Conservation (phyloP, 1,140 invertebrate species). For the Pectinophora gossypiella region DNA sequence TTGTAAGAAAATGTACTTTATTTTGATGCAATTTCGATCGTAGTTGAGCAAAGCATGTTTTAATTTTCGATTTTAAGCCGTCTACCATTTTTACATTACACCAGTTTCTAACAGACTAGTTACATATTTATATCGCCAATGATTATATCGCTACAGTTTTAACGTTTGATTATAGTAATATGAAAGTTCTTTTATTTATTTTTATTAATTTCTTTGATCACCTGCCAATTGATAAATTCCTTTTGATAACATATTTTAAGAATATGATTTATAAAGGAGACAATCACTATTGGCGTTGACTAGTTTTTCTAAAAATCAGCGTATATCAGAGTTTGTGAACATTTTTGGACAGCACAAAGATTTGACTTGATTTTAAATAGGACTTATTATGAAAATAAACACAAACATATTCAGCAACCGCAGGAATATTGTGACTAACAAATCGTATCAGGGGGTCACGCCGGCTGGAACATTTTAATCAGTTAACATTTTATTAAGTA, state of each 20-base stretch:
- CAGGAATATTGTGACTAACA: neutral
- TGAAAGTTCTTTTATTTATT: neutral
- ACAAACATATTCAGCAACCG: neutral
- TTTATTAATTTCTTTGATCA: conserved; percentile 25
- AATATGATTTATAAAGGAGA: conserved; percentile 59
- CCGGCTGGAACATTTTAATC: conserved; percentile 41
- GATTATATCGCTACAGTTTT: conserved; percentile 27
- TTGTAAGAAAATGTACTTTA: conserved; percentile 25
- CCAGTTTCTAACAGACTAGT: neutral
- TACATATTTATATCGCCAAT: neutral
- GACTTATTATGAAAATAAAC: conserved; percentile 20
- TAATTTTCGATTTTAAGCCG: conserved; percentile 57
- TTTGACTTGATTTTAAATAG: conserved; percentile 47
- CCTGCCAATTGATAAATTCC: conserved; percentile 31
- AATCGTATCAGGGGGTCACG: conserved; percentile 7
- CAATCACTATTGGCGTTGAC: conserved; percentile 34
- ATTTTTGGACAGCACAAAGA: conserved; percentile 33
- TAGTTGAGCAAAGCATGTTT: conserved; percentile 57
- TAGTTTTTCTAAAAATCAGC: conserved; percentile 21
- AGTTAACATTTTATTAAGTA: conserved; percentile 40
- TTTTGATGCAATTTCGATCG: conserved; percentile 32
- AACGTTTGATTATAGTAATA: conserved; percentile 48
- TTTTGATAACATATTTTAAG: conserved; percentile 59
- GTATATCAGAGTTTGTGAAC: conserved; percentile 31
- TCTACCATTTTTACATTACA: conserved; percentile 27